Conservation (phyloP, 30 jellyfish, hydroid and myxozoan genomes). For the Hydra vulgaris region DNA sequence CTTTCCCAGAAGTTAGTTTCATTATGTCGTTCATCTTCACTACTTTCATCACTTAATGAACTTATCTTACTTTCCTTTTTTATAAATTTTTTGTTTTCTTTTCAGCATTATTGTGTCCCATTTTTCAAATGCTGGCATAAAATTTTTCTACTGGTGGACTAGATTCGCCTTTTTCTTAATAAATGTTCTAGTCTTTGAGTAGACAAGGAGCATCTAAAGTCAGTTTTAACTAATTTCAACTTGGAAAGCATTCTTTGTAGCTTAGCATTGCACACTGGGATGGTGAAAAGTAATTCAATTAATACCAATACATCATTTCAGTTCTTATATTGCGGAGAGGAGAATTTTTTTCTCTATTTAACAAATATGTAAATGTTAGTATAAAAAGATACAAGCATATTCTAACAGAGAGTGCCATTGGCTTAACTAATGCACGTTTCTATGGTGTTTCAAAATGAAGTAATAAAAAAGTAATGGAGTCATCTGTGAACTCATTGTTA, state of each 20-base stretch:
- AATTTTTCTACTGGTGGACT: conserved; percentile 8
- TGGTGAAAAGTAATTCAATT: conserved; percentile 14
- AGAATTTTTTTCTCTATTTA: background rate
- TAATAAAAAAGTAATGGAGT: background rate
- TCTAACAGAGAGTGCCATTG: conserved; percentile 17
- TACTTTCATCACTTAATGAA: no score
- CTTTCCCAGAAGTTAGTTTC: no score
- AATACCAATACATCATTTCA: background rate
- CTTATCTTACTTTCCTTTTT: no score
- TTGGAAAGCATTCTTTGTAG: conserved; percentile 26
- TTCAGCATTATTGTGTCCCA: no score
- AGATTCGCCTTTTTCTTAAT: conserved; percentile 13
- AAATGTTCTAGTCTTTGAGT: background rate
- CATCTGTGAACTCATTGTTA: conserved; percentile 29
- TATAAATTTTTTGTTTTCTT: no score
- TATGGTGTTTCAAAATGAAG: conserved; percentile 1
- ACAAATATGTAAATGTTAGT: background rate
- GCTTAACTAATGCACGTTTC: background rate
- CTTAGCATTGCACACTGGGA: conserved; percentile 23
- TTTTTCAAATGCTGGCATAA: background rate
- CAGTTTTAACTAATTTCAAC: conserved; percentile 8
- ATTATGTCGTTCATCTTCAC: no score
- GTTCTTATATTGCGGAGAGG: background rate
- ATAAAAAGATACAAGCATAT: conserved; percentile 8
- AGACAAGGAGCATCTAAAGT: conserved; percentile 2